Base-by-base conservation (phyloP, 2,797 vertebrate genomes). In the Moxostoma hubbsi region DNA sequence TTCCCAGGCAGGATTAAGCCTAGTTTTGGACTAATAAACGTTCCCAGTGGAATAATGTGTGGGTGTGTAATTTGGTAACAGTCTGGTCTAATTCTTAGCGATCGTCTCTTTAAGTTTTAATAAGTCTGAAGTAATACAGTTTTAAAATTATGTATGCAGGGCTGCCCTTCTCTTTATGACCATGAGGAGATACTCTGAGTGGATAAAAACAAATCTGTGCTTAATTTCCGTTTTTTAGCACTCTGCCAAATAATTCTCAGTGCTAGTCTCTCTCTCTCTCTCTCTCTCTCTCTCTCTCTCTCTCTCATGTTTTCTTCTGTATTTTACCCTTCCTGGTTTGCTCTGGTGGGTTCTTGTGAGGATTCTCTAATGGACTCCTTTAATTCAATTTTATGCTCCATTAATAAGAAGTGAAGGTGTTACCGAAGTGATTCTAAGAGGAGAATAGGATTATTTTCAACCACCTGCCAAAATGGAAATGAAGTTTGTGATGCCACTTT, bases 311-410 rank as follows among this genome's bases (percentile, higher is more conserved):
- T 53, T 51, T 57, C 51, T 58, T 2, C 2, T 12, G 54, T 45
- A 18, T 6, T 43, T 43, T 62, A 12, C n/a, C 54, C 57, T 50
- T 36, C 55, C 54, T 70, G 45, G 50, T 36, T 24, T 47, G 5
- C 54, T 45, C 47, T 45, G 9, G 12, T 49, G 9, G 62, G 80
- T 82, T 75, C 66, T 57, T 84, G 73, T 45, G 11, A 81, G 47
- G 57, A 57, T 43, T 77, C 62, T 73, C 77, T 83, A 54, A 18
- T 10, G 16, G 62, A 53, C 61, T 74, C 71, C 73, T 70, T 79
- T 68, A 77, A 73, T 83, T 81, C 45, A 81, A 83, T 83, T 73
- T 83, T 77, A 65, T 74, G 69, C 78, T 77, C 78, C 78, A 81
- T 83, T 83, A 77, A 77, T 67, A 68, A 54, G 51, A 46, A 55